Conservation (phyloP, 2,888 invertebrate genomes). For the Rhodophaea formosa region DNA sequence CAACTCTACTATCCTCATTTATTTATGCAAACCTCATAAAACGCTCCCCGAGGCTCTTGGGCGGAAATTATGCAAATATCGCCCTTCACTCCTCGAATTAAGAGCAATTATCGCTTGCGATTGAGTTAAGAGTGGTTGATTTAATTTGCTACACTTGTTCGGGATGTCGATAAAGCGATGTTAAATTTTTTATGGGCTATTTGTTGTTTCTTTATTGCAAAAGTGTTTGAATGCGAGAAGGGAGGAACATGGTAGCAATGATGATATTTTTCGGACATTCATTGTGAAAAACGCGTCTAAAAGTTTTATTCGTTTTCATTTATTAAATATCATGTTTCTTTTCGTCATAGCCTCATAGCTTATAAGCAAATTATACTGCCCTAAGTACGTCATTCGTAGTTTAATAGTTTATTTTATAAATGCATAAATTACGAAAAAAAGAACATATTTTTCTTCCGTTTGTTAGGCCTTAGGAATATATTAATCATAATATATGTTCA, state of each 20-base stretch:
- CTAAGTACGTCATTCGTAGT: no score
- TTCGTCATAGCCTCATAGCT: no score
- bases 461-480: no score
- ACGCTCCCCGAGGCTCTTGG: slow-evolving; percentile 46
- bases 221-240: not conserved
- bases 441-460: no score
- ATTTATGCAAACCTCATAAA: slow-evolving; percentile 71
- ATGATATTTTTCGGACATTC: not conserved
- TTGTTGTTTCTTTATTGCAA: slow-evolving; percentile 10
- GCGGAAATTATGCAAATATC: slow-evolving; percentile 71
- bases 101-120: slow-evolving; percentile 65
- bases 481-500: no score
- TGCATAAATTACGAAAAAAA: no score
- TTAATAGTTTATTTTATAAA: no score
- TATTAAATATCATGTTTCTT: no score
- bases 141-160: slow-evolving; percentile 39
- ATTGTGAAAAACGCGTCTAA: no score
- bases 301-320: no score
- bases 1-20: slow-evolving; percentile 51
- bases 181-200: slow-evolving; percentile 11
- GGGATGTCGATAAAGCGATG: slow-evolving; percentile 9
- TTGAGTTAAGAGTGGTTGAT: slow-evolving; percentile 53
- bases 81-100: slow-evolving; percentile 68
- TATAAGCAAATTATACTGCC: no score
- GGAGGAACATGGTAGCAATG: slow-evolving; percentile 18